Conservation (phyloP, 2,797 vertebrate genomes). For the Sebastes reedi region DNA sequence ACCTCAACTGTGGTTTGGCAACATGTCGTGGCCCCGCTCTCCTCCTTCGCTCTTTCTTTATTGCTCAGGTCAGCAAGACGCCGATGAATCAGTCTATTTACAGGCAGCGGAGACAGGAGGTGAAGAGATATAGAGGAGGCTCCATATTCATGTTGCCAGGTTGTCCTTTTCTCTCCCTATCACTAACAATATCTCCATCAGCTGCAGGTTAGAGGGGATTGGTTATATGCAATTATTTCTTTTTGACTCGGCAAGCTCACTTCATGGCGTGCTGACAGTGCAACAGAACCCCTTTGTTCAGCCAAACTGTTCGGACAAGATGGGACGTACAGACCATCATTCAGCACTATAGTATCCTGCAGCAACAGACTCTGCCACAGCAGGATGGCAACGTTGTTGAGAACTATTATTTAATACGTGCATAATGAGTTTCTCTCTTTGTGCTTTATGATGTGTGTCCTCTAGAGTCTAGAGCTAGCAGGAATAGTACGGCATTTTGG, state of each 20-base stretch:
- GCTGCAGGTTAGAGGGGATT: slow-evolving; percentile 1
- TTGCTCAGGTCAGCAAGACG: slow-evolving; percentile 60
- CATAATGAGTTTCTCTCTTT: background rate
- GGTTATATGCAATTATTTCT: slow-evolving; percentile 1
- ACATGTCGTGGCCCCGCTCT: background rate
- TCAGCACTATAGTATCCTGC: slow-evolving; percentile 1
- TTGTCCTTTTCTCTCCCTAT: slow-evolving; percentile 10
- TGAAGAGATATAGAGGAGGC: slow-evolving; percentile 1
- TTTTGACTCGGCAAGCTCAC: slow-evolving; percentile 1
- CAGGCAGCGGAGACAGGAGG: slow-evolving; percentile 19
- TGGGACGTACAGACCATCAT: background rate
- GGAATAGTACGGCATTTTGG: background rate
- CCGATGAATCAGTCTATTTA: slow-evolving; percentile 40
- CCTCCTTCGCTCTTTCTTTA: slow-evolving; percentile 17
- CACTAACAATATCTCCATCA: background rate
- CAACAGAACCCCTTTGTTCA: background rate
- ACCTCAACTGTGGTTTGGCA: slow-evolving; percentile 40
- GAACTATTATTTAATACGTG: background rate
- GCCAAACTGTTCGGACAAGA: background rate
- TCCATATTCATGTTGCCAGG: slow-evolving; percentile 24
- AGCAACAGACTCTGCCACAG: background rate
- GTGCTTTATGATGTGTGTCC: background rate
- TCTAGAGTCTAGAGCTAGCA: background rate
- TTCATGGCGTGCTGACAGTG: slow-evolving; percentile 1
- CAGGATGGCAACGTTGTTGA: background rate